phyloP scores from a whole-genome alignment of 2,113 vertebrate genomes.

The Misgurnus anguillicaudatus region DNA sequence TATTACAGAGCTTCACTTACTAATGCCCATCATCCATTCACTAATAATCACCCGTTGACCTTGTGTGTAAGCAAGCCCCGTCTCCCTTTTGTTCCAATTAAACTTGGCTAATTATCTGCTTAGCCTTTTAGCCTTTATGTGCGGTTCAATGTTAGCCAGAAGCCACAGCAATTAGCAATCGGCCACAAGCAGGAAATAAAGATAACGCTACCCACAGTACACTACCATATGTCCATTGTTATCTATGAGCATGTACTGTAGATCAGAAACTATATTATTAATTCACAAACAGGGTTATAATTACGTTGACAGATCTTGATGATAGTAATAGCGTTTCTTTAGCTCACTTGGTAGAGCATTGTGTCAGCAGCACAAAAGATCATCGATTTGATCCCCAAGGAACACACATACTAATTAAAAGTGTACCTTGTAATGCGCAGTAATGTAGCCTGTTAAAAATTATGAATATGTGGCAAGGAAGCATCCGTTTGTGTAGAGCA shows the following conservation, averaged over 20 bases:
- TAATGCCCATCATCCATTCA: constrained; percentile 12
- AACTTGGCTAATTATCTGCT: constrained; percentile 36
- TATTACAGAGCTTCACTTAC: background rate
- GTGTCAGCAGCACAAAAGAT: no score
- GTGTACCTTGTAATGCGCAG: no score
- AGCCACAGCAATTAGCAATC: constrained; percentile 10
- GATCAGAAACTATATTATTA: background rate
- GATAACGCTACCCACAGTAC: background rate
- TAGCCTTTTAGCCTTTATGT: constrained; percentile 36
- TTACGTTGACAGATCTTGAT: background rate
- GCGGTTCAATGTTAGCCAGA: constrained; percentile 30
- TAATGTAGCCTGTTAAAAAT: no score
- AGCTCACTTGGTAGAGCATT: no score
- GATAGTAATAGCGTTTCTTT: no score
- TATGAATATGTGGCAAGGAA: no score
- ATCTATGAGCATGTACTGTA: background rate
- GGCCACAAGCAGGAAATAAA: background rate
- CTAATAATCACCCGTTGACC: constrained; percentile 27
- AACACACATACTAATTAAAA: no score
- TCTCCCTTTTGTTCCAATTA: constrained; percentile 34
- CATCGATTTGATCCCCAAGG: no score
- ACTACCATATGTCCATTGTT: background rate
- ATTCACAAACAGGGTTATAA: background rate
- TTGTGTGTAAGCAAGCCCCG: constrained; percentile 12
- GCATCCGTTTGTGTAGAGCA: no score